Evolutionary conservation across 2,113 vertebrate genomes (phyloP).

Genomic region (Chaetops frenatus): DNA sequence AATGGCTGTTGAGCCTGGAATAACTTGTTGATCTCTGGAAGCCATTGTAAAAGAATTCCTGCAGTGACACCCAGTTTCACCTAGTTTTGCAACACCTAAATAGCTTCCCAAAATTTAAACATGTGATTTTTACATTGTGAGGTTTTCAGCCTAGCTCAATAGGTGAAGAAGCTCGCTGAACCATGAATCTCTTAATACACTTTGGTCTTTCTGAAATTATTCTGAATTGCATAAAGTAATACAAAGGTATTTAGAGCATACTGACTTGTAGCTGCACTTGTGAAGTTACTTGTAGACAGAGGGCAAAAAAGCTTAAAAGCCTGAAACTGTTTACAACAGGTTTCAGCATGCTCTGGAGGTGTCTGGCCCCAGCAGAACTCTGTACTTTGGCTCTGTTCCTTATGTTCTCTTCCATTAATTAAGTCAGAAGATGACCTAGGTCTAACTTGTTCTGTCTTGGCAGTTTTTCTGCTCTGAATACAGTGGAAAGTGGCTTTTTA

Average conservation of each 20-base stretch:
- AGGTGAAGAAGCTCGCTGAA: not conserved
- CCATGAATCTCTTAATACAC: not conserved
- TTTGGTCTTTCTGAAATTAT: not conserved
- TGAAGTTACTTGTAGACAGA: not conserved
- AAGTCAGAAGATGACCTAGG: not conserved
- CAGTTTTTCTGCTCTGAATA: not conserved
- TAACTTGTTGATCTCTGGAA: not conserved
- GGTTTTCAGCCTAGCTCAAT: not conserved
- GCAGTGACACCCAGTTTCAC: not conserved
- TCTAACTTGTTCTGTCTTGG: not conserved
- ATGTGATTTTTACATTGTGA: constrained; percentile 23
- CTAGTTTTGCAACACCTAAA: not conserved
- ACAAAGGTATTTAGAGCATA: not conserved
- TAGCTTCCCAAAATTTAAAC: constrained; percentile 13
- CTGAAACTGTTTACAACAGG: not conserved
- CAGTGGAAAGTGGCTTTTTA: not conserved
- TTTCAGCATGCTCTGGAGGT: not conserved
- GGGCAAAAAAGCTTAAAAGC: not conserved
- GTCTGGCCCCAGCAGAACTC: not conserved
- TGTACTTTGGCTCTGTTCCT: not conserved
- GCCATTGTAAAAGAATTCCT: not conserved
- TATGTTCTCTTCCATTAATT: not conserved
- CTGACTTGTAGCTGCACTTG: not conserved
- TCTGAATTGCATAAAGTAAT: not conserved
- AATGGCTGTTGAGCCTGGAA: not conserved